Base-by-base conservation (phyloP, 2,888 invertebrate species). In the Alcis repandata region DNA sequence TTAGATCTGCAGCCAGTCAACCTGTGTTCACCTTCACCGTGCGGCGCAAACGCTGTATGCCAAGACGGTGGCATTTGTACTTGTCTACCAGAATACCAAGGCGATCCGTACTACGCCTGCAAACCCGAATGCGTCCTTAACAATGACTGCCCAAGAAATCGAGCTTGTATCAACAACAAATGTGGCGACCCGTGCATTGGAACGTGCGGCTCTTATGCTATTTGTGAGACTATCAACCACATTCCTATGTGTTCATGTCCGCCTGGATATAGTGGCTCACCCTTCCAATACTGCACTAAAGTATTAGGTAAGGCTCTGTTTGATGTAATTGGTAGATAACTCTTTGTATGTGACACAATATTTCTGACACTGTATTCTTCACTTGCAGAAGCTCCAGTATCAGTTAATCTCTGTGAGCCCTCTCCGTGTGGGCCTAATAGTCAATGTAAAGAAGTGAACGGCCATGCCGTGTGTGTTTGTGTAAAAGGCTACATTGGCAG, bases 61-160 rank as follows among this genome's bases (percentile, higher is more conserved):
- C 85, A 64, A 6, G 63, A 92, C 40, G 92, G 95, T 69, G 96
- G 95, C n/a, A 81, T 92, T 36, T 97, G 97, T 82, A 94, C 95
- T 8, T 97, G 97, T 79, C 85, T 96, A 70, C 91, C 95, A 0
- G 96, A 96, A 81, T 97, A 96, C 82, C 94, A 94, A 69, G 97
- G 97, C 17, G 95, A 97, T 86, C 97, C 97, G 13, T 96, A 95
- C 78, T 87, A 94, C 57, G 95, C 95, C 56, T 97, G 97, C 80
- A 94, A 96, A 70, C 97, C 97, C 0, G 97, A 97, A 90, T 97
- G 97, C 85, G 94, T 97, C 40, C 91, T 96, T 6, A 97, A 96
- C 83, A 94, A 95, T 0, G 97, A 97, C 73, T 97, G 97, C 78
- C 81, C 95, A 0, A 88, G 94, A 67, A 90, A 95, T 75, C 95